A percentile compares a stretch with the other conserved stretches of the same genome.
phyloP scores from a whole-genome alignment of 2,888 invertebrate genomes.

The Erpobdella octoculata region DNA sequence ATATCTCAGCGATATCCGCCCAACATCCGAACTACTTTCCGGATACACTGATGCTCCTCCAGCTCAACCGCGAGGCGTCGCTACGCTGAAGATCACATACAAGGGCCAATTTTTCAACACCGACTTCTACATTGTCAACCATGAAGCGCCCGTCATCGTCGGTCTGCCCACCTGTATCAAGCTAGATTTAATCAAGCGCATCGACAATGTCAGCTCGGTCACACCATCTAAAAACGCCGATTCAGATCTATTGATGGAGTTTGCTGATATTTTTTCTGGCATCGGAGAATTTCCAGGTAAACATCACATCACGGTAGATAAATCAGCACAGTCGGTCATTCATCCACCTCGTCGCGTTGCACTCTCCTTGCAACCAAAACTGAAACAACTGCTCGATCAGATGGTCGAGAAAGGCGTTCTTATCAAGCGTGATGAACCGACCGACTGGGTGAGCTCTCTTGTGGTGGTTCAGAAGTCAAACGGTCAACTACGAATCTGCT shows the following conservation, averaged over 20 bases:
- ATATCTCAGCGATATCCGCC: too few relatives aligned
- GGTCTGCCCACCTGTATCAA: neutral
- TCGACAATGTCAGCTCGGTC: neutral
- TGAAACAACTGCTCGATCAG: constrained; percentile 24
- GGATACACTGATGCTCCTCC: too few relatives aligned
- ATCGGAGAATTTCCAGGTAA: constrained; percentile 17
- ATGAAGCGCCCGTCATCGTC: neutral
- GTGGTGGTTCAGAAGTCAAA: constrained; percentile 32
- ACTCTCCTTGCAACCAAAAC: constrained; percentile 3
- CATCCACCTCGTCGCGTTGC: constrained; percentile 29
- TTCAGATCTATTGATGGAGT: constrained; percentile 6
- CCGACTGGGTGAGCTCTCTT: constrained; percentile 36
- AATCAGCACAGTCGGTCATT: constrained; percentile 27
- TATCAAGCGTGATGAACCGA: constrained; percentile 31
- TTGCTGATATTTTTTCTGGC: constrained; percentile 24
- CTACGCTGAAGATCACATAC: too few relatives aligned
- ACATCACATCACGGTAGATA: constrained; percentile 2
- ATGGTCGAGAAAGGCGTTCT: constrained; percentile 31
- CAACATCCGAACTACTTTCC: too few relatives aligned
- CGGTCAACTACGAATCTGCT: constrained; percentile 31
- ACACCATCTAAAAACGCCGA: neutral
- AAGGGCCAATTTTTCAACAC: too few relatives aligned
- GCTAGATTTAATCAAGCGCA: neutral
- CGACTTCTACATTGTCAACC: neutral
- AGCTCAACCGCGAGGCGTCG: too few relatives aligned